Evolutionary conservation across 2,797 vertebrate species (phyloP), one percentile per base, ranked within the genome.

Genomic region (Tiaroga cobitis): DNA sequence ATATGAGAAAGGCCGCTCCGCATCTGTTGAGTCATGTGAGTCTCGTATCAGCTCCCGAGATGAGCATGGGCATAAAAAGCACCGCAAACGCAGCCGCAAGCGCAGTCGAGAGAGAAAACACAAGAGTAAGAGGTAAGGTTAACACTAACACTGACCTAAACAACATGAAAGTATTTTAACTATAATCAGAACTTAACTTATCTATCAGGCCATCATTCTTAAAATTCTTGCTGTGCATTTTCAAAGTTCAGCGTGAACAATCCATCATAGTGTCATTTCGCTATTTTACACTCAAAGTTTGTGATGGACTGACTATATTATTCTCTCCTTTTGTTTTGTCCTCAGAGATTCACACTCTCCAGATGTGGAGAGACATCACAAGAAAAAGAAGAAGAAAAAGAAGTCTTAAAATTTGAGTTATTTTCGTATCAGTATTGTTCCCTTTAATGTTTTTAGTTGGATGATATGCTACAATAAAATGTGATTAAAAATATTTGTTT

Each of bases 1-100:
- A 29, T 75, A 51, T 67, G 92, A 91, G 29, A 92, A 91, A 26
- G 82, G 91, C 18, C 92, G 96, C 0, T 98, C 98, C 0, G 91
- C 91, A 0, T 98, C 97, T 0, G 91, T 90, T 1, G 97, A 97
- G 81, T 99, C 97, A 0, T 92, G 88, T 24, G 94, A 95, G 59
- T 96, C 96, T 70, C 91, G 56, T 18, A 88, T 85, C 82, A 95
- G 94, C 89, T 93, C 90, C 5, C 92, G 93, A 86, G 95, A 96
- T 0, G 81, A 59, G 0, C 94, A 94, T 18, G 83, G 92, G 15
- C 93, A 91, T 18, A 96, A 95, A 90, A 92, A 81, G 16, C 95
- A 92, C 21, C 92, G 90, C 85, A 96, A 95, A 86, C 91, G 87
- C 4, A 96, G 95, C 37, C 69, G 59, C 15, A 94, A 94, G 29